phyloP scores from a whole-genome alignment of 2,888 invertebrate species.

The Meteorus cinctellus region DNA sequence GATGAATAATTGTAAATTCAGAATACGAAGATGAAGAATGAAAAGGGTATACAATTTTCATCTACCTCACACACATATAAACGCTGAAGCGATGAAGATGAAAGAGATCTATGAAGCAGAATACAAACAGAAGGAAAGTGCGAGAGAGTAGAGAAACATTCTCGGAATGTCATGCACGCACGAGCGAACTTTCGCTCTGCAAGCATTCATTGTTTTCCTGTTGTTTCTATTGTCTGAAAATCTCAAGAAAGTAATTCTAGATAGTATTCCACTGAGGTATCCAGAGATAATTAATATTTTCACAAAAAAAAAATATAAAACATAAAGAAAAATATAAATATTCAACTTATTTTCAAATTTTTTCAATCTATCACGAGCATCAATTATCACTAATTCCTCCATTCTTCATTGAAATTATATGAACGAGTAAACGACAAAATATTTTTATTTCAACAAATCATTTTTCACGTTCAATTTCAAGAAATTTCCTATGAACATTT shows the following conservation, averaged over 20 bases:
- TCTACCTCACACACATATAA: background rate
- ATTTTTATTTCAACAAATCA: no score
- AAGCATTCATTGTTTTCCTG: slow-evolving; percentile 14
- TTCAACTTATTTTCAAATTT: no score
- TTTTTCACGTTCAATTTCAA: no score
- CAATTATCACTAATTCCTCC: no score
- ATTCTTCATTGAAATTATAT: no score
- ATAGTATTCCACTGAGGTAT: background rate
- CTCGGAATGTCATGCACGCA: slow-evolving; percentile 19
- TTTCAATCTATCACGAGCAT: no score
- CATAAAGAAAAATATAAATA: no score
- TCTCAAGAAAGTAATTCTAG: background rate
- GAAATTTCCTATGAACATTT: no score
- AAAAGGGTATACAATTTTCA: background rate
- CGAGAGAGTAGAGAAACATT: background rate
- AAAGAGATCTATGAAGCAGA: background rate
- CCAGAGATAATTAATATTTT: slow-evolving; percentile 8
- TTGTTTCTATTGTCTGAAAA: slow-evolving; percentile 17
- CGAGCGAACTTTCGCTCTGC: slow-evolving; percentile 7
- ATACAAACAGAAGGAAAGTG: background rate
- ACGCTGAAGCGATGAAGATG: background rate
- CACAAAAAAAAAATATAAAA: no score
- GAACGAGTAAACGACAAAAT: no score
- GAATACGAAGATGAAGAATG: slow-evolving; percentile 25
- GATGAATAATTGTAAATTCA: slow-evolving; percentile 37